phyloP scores from a whole-genome alignment of 1,140 invertebrate genomes.

The Bombyx mandarina region DNA sequence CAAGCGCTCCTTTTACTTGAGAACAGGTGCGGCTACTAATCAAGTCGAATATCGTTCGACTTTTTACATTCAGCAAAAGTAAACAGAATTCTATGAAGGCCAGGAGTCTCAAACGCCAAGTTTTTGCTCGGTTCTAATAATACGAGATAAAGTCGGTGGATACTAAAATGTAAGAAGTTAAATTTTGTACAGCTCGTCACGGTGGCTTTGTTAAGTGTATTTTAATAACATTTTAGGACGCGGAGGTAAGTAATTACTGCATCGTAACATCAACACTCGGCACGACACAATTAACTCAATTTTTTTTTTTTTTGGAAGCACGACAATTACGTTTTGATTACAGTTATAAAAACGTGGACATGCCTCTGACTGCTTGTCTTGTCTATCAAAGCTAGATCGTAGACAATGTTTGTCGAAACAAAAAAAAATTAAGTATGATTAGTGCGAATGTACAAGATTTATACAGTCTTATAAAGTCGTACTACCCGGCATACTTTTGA shows the following conservation, averaged over 20 bases:
- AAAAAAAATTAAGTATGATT: too few relatives aligned
- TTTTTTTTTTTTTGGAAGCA: conserved; percentile 54
- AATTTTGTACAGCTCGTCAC: background rate
- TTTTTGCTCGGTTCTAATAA: too few relatives aligned
- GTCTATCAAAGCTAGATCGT: too few relatives aligned
- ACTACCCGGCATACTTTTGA: too few relatives aligned
- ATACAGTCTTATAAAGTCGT: too few relatives aligned
- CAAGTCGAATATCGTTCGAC: too few relatives aligned
- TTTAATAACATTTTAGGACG: conserved; percentile 64
- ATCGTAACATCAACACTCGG: conserved; percentile 61
- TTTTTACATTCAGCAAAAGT: too few relatives aligned
- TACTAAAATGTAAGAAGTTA: background rate
- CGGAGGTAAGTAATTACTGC: conserved; percentile 59
- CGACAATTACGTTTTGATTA: conserved; percentile 68
- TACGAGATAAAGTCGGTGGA: too few relatives aligned
- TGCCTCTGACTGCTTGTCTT: conserved; percentile 1
- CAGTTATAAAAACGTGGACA: conserved; percentile 49
- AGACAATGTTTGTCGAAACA: too few relatives aligned
- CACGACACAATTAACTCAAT: conserved; percentile 56
- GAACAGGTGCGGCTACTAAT: conserved; percentile 47
- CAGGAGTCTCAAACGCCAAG: too few relatives aligned
- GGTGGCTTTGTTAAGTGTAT: conserved; percentile 45
- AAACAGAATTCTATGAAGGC: too few relatives aligned
- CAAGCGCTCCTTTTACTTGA: conserved; percentile 34
- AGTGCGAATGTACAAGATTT: too few relatives aligned